phyloP scores from a whole-genome alignment of 2,113 vertebrate genomes.

The Oenanthe oenanthe region DNA sequence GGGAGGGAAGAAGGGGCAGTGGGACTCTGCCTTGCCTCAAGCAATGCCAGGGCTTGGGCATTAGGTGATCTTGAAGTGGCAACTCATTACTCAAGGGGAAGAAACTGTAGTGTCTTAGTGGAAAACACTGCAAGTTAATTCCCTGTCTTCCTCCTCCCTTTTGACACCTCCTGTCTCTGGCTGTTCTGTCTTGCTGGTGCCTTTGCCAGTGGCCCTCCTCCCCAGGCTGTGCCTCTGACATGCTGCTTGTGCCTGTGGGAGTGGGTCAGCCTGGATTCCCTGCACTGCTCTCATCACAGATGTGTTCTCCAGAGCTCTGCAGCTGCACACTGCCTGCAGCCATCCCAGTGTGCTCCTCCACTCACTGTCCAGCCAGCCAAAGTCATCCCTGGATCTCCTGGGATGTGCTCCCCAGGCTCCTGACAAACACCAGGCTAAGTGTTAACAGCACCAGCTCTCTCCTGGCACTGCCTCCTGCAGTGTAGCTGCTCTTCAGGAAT shows the following conservation, averaged over 20 bases:
- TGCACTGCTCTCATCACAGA: not conserved
- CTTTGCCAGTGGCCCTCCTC: not conserved
- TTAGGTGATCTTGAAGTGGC: not conserved
- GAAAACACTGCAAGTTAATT: not conserved
- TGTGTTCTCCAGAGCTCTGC: not conserved
- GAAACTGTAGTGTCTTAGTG: not conserved
- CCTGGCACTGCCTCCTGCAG: not conserved
- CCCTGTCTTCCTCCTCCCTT: not conserved
- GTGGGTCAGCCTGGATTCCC: not conserved
- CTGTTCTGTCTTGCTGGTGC: rapidly evolving
- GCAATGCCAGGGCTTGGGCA: not conserved
- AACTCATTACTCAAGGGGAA: not conserved
- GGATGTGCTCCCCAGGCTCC: not conserved
- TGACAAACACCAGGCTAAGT: not conserved
- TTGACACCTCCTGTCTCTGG: not conserved
- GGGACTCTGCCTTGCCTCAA: not conserved
- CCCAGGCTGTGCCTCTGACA: not conserved
- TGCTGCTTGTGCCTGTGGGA: not conserved
- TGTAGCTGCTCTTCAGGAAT: not conserved
- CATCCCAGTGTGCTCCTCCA: not conserved
- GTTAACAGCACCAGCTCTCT: not conserved
- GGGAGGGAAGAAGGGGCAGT: not conserved
- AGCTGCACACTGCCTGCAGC: not conserved
- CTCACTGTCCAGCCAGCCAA: not conserved
- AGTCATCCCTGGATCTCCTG: not conserved